Evolutionary conservation across 2,113 vertebrate species (phyloP).

Genomic region (Caranx melampygus): DNA sequence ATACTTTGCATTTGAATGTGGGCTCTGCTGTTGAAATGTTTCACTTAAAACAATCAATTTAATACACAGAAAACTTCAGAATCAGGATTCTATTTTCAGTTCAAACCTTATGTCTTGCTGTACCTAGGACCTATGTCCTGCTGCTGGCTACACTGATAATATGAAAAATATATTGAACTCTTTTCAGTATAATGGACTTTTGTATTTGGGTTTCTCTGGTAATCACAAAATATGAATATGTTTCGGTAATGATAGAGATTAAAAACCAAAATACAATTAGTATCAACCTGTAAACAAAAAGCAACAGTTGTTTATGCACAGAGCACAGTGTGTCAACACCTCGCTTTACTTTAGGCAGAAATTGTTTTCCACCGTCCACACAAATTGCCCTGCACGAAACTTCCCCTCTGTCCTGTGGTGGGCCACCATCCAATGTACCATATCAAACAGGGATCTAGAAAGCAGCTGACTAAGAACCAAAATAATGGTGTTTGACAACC

Average conservation of each 20-base stretch:
- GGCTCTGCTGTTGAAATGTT: neutral
- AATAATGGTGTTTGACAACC: slow-evolving; percentile 72
- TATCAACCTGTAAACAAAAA: neutral
- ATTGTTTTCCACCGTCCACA: slow-evolving; percentile 33
- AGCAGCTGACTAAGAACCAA: slow-evolving; percentile 75
- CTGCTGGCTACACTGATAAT: neutral
- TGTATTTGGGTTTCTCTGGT: neutral
- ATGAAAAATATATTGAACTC: neutral
- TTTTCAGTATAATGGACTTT: neutral
- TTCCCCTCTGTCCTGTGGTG: slow-evolving; percentile 49
- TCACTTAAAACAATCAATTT: neutral
- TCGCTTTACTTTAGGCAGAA: slow-evolving; percentile 12
- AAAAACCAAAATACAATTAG: neutral
- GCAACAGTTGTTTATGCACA: neutral
- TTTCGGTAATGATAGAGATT: slow-evolving; percentile 6
- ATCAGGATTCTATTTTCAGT: too few relatives aligned
- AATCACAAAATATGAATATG: neutral
- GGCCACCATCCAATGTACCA: slow-evolving; percentile 39
- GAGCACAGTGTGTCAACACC: slow-evolving; percentile 5
- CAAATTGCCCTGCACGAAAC: slow-evolving; percentile 51
- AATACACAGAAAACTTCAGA: neutral
- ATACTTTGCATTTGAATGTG: neutral
- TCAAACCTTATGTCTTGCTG: too few relatives aligned
- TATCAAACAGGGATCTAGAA: slow-evolving; percentile 72
- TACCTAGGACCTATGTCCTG: neutral